Evolutionary conservation across 2,888 invertebrate genomes (phyloP).

Genomic region (Tenthredo mesomela): DNA sequence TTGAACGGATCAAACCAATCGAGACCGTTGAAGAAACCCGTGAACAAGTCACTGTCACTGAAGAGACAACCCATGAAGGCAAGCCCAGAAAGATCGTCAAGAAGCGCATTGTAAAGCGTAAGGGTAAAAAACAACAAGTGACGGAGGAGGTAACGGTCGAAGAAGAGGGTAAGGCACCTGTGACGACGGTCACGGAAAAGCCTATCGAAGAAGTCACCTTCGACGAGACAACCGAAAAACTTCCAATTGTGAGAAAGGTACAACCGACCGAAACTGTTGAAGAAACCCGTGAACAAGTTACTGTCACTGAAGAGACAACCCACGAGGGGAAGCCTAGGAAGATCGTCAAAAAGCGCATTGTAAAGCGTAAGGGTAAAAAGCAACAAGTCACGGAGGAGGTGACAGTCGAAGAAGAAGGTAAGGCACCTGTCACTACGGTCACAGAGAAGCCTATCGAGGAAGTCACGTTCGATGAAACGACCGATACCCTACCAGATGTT

Average conservation of each 20-base stretch:
- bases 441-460: slow-evolving; percentile 71
- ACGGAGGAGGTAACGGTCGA: slow-evolving; percentile 77
- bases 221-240: slow-evolving; percentile 57
- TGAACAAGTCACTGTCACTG: slow-evolving; percentile 58
- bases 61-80: slow-evolving; percentile 60
- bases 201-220: slow-evolving; percentile 67
- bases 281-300: slow-evolving; percentile 76
- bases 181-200: slow-evolving; percentile 66
- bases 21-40: slow-evolving; percentile 68
- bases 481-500: slow-evolving; percentile 38
- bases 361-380: slow-evolving; percentile 72
- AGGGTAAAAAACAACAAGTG: slow-evolving; percentile 66
- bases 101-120: slow-evolving; percentile 72
- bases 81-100: slow-evolving; percentile 69
- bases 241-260: not conserved
- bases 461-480: slow-evolving; percentile 57
- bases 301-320: slow-evolving; percentile 65
- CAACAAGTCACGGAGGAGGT: slow-evolving; percentile 73
- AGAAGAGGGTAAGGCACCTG: slow-evolving; percentile 69
- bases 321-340: slow-evolving; percentile 61
- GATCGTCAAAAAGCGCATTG: slow-evolving; percentile 69
- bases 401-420: slow-evolving; percentile 78
- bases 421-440: slow-evolving; percentile 76
- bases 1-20: slow-evolving; percentile 58
- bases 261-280: slow-evolving; percentile 40